These are phyloP conservation scores for Anolis sagrei DNA, from an alignment of 2,113 vertebrate genomes.

Conservation along the genomic window DNA sequence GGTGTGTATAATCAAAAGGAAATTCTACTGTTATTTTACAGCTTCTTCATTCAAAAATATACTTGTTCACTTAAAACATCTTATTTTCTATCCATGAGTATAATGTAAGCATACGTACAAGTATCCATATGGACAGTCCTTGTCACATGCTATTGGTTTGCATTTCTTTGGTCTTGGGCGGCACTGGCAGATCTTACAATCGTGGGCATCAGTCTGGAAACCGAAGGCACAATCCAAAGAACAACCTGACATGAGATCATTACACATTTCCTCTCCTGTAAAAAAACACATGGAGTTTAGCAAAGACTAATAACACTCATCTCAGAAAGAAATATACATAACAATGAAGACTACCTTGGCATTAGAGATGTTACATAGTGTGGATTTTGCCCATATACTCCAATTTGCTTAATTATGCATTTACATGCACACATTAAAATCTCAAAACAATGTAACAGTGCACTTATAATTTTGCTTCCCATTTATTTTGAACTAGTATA, in stretches of 20 bases:
- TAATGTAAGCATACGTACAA: slow-evolving; percentile 80
- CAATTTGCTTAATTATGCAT: background rate
- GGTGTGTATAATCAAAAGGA: background rate
- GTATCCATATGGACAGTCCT: slow-evolving; percentile 88
- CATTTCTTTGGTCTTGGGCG: slow-evolving; percentile 87
- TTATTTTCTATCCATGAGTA: background rate
- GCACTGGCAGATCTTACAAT: slow-evolving; percentile 88
- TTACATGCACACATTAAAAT: slow-evolving; percentile 18
- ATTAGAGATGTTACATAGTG: background rate
- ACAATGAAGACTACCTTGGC: background rate
- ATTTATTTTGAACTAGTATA: background rate
- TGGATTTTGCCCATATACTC: background rate
- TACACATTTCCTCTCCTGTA: slow-evolving; percentile 86
- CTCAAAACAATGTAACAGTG: background rate
- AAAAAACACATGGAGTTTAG: slow-evolving; percentile 40
- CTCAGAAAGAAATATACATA: background rate
- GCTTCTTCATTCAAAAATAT: slow-evolving; percentile 11
- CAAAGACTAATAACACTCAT: rapidly evolving
- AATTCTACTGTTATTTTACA: background rate
- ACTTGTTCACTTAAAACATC: background rate
- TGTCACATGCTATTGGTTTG: slow-evolving; percentile 84
- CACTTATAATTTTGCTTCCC: background rate
- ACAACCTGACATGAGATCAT: slow-evolving; percentile 78
- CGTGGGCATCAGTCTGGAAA: slow-evolving; percentile 82
- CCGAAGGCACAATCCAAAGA: slow-evolving; percentile 85